phyloP scores from a whole-genome alignment of 1,140 invertebrate species.

The Alviniconcha marisindica region DNA sequence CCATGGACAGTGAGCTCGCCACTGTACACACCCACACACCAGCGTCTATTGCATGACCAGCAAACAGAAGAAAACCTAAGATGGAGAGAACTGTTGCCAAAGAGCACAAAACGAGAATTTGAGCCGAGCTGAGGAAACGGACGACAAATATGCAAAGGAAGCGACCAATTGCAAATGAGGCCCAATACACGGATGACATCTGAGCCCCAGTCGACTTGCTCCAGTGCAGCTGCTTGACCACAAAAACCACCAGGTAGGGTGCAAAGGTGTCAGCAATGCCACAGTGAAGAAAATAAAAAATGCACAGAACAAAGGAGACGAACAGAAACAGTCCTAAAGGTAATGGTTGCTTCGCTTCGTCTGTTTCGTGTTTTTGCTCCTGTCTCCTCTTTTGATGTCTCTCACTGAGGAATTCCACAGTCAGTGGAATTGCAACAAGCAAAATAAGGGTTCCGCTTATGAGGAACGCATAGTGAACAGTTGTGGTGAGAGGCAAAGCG shows the following conservation, averaged over 20 bases:
- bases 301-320: constrained; percentile 31
- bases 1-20: constrained; percentile 45
- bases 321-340: constrained; percentile 31
- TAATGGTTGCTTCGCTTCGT: constrained; percentile 32
- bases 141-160: constrained; percentile 52
- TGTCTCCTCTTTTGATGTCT: constrained; percentile 21
- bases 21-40: constrained; percentile 44
- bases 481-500: constrained; percentile 10
- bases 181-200: constrained; percentile 49
- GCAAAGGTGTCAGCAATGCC: constrained; percentile 57
- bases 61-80: constrained; percentile 35
- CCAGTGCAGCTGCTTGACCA: constrained; percentile 52
- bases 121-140: constrained; percentile 32
- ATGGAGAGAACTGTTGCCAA: constrained; percentile 31
- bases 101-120: constrained; percentile 35
- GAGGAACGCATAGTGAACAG: constrained; percentile 41
- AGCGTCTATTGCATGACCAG: not conserved
- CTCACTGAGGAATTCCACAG: constrained; percentile 16
- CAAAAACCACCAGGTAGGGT: constrained; percentile 53
- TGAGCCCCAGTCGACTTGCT: constrained; percentile 44
- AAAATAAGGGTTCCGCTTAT: constrained; percentile 35
- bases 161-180: constrained; percentile 45
- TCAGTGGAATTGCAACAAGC: constrained; percentile 30
- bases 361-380: not conserved
- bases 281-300: constrained; percentile 48